These are phyloP conservation scores for Pyrrhia umbra DNA, from an alignment of 2,888 invertebrate species.

Conservation along the genomic window DNA sequence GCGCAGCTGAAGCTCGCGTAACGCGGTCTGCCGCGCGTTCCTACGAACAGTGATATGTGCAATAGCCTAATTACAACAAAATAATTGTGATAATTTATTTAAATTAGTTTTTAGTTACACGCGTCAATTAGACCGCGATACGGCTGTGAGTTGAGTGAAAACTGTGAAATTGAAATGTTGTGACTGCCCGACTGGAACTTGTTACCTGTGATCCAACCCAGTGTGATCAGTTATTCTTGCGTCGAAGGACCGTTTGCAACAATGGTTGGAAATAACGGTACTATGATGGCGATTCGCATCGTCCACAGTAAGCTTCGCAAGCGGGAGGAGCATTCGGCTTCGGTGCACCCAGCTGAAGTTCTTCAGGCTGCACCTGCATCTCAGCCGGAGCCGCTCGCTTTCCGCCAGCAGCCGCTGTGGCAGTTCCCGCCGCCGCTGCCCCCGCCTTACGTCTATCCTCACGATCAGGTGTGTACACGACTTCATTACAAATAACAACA, in stretches of 20 bases:
- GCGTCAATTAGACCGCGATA: conserved; percentile 81
- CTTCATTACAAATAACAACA: conserved; percentile 55
- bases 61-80: conserved; percentile 86
- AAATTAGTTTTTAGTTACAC: conserved; percentile 87
- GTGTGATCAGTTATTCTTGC: conserved; percentile 87
- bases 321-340: conserved; percentile 94
- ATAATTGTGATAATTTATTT: conserved; percentile 89
- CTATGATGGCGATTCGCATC: conserved; percentile 96
- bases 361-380: conserved; percentile 89
- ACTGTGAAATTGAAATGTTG: conserved; percentile 88
- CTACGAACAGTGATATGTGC: conserved; percentile 90
- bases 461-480: conserved; percentile 93
- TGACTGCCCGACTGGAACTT: conserved; percentile 89
- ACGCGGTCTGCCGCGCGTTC: conserved; percentile 89
- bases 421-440: conserved; percentile 95
- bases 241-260: conserved; percentile 85
- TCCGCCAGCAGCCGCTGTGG: conserved; percentile 94
- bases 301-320: conserved; percentile 97
- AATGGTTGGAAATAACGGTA: conserved; percentile 96
- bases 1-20: conserved; percentile 88
- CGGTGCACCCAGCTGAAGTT: conserved; percentile 92
- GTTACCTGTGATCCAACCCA: conserved; percentile 87
- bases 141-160: conserved; percentile 90
- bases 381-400: conserved; percentile 90
- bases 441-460: conserved; percentile 93